A percentile compares a stretch with the other conserved stretches of the same genome.
Conservation (phyloP, 2,888 invertebrate genomes). For the Baccha elongata region DNA sequence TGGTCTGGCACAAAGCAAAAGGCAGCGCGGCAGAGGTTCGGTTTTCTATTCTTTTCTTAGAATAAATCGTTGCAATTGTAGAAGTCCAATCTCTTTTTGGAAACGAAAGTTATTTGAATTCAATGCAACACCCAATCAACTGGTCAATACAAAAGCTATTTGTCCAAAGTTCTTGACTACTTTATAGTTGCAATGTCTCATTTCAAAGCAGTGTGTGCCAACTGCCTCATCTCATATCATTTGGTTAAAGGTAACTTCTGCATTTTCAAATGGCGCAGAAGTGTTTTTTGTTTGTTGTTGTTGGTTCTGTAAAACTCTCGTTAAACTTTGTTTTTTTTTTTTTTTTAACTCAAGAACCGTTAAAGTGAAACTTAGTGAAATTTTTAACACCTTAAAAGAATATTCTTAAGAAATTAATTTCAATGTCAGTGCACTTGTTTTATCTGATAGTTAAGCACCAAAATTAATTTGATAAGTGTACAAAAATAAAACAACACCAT, state of each 20-base stretch:
- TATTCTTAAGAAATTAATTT: not conserved
- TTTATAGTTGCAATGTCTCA: slow-evolving; percentile 1
- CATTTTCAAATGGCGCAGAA: slow-evolving; percentile 37
- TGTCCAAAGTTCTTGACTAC: slow-evolving; percentile 4
- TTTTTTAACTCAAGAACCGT: slow-evolving; percentile 15
- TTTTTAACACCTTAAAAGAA: slow-evolving; percentile 2
- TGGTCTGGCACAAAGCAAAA: slow-evolving; percentile 6
- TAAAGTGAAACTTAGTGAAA: slow-evolving; percentile 48
- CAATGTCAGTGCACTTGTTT: slow-evolving; percentile 7
- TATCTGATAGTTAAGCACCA: not conserved
- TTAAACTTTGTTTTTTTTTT: not conserved
- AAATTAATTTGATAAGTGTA: slow-evolving; percentile 36
- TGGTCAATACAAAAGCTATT: not conserved
- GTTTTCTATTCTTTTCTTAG: slow-evolving; percentile 36
- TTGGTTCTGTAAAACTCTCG: not conserved
- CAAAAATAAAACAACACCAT: slow-evolving; percentile 18
- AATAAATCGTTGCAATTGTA: slow-evolving; percentile 31
- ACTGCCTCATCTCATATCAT: slow-evolving; percentile 28
- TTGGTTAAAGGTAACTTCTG: slow-evolving; percentile 12
- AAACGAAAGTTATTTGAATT: slow-evolving; percentile 37
- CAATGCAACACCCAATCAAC: slow-evolving; percentile 27
- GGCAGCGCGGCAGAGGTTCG: too few relatives aligned
- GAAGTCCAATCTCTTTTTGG: slow-evolving; percentile 14
- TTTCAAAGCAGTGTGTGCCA: slow-evolving; percentile 1
- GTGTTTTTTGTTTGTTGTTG: slow-evolving; percentile 31